Percentiles rank a stretch among this genome's conserved stretches.
Conservation (phyloP, 2,113 vertebrate species). For the Nestor notabilis region DNA sequence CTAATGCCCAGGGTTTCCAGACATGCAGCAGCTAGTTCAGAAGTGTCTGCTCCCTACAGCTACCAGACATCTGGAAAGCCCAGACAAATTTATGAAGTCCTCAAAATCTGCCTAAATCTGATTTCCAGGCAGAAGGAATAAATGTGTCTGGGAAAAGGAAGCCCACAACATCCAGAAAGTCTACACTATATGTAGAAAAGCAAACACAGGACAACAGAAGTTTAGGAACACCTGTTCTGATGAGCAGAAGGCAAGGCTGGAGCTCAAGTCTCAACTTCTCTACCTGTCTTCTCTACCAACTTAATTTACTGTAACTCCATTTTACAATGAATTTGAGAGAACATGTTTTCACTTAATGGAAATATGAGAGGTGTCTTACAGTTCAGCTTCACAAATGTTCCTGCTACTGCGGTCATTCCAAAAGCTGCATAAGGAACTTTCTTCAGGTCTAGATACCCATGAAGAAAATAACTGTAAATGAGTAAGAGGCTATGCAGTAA, state of each 20-base stretch:
- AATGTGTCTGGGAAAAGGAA: background rate
- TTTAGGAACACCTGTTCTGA: background rate
- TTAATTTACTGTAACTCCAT: background rate
- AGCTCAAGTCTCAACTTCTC: background rate
- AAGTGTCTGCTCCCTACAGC: background rate
- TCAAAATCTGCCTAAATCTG: background rate
- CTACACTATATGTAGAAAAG: background rate
- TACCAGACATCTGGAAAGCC: background rate
- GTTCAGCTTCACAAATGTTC: background rate
- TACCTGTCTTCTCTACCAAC: background rate
- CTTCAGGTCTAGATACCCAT: background rate
- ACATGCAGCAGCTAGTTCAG: background rate
- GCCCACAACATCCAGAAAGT: background rate
- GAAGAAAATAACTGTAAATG: conserved; percentile 3
- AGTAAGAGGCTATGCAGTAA: background rate
- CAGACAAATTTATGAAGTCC: background rate
- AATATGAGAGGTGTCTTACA: background rate
- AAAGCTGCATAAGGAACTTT: background rate
- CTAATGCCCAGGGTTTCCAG: background rate
- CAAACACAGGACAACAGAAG: background rate
- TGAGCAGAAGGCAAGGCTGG: background rate
- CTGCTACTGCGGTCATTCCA: background rate
- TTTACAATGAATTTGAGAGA: background rate
- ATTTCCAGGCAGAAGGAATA: background rate
- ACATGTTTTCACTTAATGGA: background rate